Base-by-base conservation (phyloP, 2,888 invertebrate genomes). In the Onthophagus sagittarius region DNA sequence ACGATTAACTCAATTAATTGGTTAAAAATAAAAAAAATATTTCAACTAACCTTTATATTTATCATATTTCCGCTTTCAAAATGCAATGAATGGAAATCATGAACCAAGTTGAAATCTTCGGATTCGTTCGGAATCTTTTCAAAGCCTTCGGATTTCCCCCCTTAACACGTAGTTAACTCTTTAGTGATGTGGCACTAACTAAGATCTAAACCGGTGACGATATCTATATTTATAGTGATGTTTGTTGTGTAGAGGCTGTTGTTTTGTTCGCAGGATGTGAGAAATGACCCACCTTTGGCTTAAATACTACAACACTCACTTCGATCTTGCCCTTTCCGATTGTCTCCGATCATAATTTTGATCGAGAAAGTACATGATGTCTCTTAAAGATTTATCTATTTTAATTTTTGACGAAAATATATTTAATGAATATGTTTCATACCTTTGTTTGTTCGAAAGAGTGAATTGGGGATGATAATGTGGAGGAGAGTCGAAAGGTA, bases 211-310 rank as follows among this genome's bases (percentile, higher is more conserved):
- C 67, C 67, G 67, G 4, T 9, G 39, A 15, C 32, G 67, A 67
- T 67, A 67, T 31, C 32, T 23, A n/a, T 67, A 67, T 67, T 67
- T 67, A 67, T 67, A 67, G 67, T 67, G 31, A 23, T 53, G 32
- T 67, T 67, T 67, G 67, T 67, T 67, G 64, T 64, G 14, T 64
- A 23, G 39, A 53, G 67, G 32, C 31, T 63, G 63, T 67, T 67
- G 67, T 67, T 53, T 67, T 67, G 67, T 67, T 23, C 7, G 67
- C 67, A n/a, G 23, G 67, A 53, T 7, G 9, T 11, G 39, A 53
- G 39, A 53, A 53, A 53, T 67, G 67, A 67, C 67, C 67, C 67
- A 67, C 67, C 67, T 67, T 67, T 67, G 67, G 67, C 67, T 67
- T 67, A 67, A 67, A 67, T 67, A 67, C 67, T 67, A 23, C 67